Conservation (phyloP, 2,888 invertebrate genomes). For the Drosophila percnosoma region DNA sequence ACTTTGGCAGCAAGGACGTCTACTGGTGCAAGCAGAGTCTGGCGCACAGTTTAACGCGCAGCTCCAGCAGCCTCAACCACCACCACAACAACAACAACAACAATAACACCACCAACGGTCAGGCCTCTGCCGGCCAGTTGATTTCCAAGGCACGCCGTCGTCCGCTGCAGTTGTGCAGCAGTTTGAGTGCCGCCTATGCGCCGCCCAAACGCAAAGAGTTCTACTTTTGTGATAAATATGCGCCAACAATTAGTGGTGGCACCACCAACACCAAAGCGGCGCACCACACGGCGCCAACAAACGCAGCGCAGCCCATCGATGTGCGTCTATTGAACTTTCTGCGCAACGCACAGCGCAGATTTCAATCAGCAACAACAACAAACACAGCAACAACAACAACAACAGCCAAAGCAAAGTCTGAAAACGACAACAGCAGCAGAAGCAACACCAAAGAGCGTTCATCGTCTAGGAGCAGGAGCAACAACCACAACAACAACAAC, state of each 20-base stretch:
- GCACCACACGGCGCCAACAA: constrained; percentile 1
- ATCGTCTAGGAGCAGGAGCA: constrained; percentile 35
- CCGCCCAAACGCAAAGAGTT: constrained; percentile 67
- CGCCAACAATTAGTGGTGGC: constrained; percentile 23
- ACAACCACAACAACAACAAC: constrained; percentile 39
- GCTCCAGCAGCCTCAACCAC: constrained; percentile 72
- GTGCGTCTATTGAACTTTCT: constrained; percentile 76
- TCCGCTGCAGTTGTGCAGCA: constrained; percentile 66
- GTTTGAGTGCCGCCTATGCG: constrained; percentile 70
- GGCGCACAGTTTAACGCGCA: constrained; percentile 60
- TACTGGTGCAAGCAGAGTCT: constrained; percentile 81
- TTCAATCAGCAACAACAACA: constrained; percentile 56
- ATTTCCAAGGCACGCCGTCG: constrained; percentile 66
- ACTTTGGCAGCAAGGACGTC: constrained; percentile 79
- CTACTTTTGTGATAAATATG: constrained; percentile 75
- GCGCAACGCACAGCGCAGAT: constrained; percentile 76
- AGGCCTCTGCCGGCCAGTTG: constrained; percentile 43
- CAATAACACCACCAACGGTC: constrained; percentile 19
- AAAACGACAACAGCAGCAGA: constrained; percentile 25
- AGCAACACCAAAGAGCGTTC: constrained; percentile 34
- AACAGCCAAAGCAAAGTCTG: constrained; percentile 47
- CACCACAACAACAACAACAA: constrained; percentile 11
- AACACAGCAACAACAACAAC: constrained; percentile 17
- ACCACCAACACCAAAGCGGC: background rate
- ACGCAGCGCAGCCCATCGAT: constrained; percentile 58